These are phyloP conservation scores for Microcaecilia unicolor DNA, from an alignment of 2,797 vertebrate species.

Conservation along the genomic window DNA sequence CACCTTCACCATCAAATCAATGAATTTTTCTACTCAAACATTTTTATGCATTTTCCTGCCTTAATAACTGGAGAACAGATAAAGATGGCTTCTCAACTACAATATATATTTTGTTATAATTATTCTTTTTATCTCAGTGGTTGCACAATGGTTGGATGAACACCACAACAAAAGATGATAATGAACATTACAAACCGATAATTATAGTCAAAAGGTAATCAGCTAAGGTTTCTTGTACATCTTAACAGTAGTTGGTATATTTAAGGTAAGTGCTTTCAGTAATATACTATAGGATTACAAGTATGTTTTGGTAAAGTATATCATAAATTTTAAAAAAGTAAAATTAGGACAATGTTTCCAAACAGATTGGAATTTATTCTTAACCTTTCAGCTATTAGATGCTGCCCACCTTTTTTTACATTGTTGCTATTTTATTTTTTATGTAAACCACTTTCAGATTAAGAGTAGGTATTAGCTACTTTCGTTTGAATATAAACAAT, in stretches of 20 bases:
- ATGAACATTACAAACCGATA: conserved; percentile 62
- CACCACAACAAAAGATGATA: conserved; percentile 60
- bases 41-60: no score
- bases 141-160: conserved; percentile 65
- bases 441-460: conserved; percentile 67
- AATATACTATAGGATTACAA: conserved; percentile 40
- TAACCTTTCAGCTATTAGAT: conserved; percentile 35
- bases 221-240: conserved; percentile 37
- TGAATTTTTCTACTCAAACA: no score
- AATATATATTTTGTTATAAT: conserved; percentile 48
- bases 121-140: conserved; percentile 69
- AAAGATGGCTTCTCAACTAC: no score
- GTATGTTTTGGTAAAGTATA: conserved; percentile 45
- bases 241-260: conserved; percentile 46
- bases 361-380: conserved; percentile 37
- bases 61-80: no score
- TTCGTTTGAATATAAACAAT: conserved; percentile 65
- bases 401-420: conserved; percentile 54
- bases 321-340: conserved; percentile 37
- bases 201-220: conserved; percentile 50
- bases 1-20: no score
- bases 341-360: conserved; percentile 36
- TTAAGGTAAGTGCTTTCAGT: conserved; percentile 41
- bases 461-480: conserved; percentile 60
- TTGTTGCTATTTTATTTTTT: conserved; percentile 49